Base-by-base conservation (phyloP, 1,140 invertebrate species). In the Asbolus verrucosus region DNA sequence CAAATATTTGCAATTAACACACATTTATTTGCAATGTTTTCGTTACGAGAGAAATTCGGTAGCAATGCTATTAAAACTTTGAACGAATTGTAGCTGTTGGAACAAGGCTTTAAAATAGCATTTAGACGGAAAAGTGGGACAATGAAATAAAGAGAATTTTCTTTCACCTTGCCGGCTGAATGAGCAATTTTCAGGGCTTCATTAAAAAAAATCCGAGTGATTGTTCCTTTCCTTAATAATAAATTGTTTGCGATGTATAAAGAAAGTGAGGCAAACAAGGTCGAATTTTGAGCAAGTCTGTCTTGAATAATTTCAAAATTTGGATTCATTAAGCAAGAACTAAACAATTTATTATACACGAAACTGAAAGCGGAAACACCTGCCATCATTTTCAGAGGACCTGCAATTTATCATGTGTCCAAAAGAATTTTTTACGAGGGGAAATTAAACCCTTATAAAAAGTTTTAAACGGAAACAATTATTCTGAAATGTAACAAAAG, bases 151-250 rank as follows among this genome's bases (percentile, higher is more conserved):
- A 18, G 18, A 18, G 19, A 24, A 50, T 50, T 50, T 50, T 50
- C 39, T 43, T 43, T 43, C 39, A 43, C 39, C 39, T 43, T 43
- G 39, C 14, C 39, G 39, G 14, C 16, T 43, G 39, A 43, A 43
- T 24, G 43, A 50, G 43, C 24, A 50, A 21, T 27, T 21, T 50
- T 18, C 43, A 11, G 39, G 39, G 39, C 39, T 43, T 43, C 39
- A 9, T 43, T 43, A 43, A 43, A 43, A n/a, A n/a, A 43, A 43
- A 43, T 43, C 13, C 14, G 4, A 3, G 13, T 43, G 3, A 27
- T 43, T 43, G 39, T 43, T 43, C 39, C 2, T 5, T 5, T 3
- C n/a, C n/a, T n/a, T n/a, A n/a, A n/a, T 1, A 2, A 16, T 11
- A 14, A 43, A 11, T 43, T 43, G 33, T 36, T 36, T 36, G 33